phyloP scores from a whole-genome alignment of 1,140 invertebrate species.

The Cryptotermes secundus region DNA sequence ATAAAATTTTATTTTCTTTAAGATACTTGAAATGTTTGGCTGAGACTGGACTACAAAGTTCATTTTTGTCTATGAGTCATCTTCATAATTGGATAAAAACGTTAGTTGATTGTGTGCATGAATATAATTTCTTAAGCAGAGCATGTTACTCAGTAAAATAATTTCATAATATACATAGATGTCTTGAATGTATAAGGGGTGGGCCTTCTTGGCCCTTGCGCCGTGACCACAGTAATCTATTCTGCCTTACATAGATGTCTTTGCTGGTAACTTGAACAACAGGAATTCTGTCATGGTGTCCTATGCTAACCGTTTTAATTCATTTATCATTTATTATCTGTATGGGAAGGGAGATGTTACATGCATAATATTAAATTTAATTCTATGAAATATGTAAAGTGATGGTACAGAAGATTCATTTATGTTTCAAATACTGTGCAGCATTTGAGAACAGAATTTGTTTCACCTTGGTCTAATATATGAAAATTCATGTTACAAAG shows the following conservation, averaged over 20 bases:
- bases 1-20: neutral
- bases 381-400: neutral
- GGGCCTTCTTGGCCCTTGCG: too few relatives aligned
- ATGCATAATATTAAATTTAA: neutral
- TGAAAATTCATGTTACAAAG: neutral
- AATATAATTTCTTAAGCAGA: neutral
- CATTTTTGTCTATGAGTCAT: neutral
- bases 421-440: neutral
- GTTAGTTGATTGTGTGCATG: neutral
- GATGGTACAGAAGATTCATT: neutral
- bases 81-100: neutral
- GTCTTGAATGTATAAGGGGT: too few relatives aligned
- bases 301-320: neutral
- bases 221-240: too few relatives aligned
- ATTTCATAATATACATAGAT: too few relatives aligned
- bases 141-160: neutral
- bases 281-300: neutral
- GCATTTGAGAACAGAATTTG: neutral
- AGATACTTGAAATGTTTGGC: neutral
- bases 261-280: neutral
- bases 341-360: neutral
- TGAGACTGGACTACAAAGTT: neutral
- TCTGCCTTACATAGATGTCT: neutral
- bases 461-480: neutral
- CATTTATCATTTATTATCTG: neutral